Conservation (phyloP, 1,140 invertebrate species). For the Calosoma granatense region DNA sequence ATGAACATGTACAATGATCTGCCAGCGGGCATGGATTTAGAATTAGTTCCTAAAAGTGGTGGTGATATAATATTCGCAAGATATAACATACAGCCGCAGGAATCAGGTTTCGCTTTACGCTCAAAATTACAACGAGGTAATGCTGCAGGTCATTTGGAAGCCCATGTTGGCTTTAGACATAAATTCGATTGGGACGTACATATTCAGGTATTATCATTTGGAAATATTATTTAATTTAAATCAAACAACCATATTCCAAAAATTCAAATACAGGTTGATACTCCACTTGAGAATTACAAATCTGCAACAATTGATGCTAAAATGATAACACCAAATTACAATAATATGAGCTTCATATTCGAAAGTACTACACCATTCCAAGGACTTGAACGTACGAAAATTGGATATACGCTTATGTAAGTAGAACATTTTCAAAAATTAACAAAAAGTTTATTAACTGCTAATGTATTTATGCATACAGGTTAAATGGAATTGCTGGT, state of each 20-base stretch:
- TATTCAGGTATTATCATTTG: slow-evolving; percentile 24
- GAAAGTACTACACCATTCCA: slow-evolving; percentile 25
- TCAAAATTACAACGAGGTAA: slow-evolving; percentile 19
- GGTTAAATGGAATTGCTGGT: not conserved
- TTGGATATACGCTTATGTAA: slow-evolving; percentile 25
- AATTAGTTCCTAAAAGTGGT: slow-evolving; percentile 10
- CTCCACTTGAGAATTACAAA: slow-evolving; percentile 35
- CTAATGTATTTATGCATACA: not conserved
- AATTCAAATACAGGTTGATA: slow-evolving; percentile 39
- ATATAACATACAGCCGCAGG: slow-evolving; percentile 20
- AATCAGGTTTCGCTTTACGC: slow-evolving; percentile 21
- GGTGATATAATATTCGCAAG: slow-evolving; percentile 15
- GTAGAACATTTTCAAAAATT: slow-evolving; percentile 16
- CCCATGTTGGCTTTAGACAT: slow-evolving; percentile 16
- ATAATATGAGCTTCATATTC: slow-evolving; percentile 20
- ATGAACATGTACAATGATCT: slow-evolving; percentile 11
- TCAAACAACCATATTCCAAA: too few species aligned
- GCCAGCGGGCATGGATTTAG: slow-evolving; percentile 9
- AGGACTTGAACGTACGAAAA: slow-evolving; percentile 24
- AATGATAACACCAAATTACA: slow-evolving; percentile 16
- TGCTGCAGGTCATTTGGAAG: slow-evolving; percentile 22
- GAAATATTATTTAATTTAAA: too few species aligned
- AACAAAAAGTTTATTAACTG: not conserved
- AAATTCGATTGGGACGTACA: slow-evolving; percentile 28
- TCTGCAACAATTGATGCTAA: slow-evolving; percentile 24